A percentile compares a stretch with the other conserved stretches of the same genome.
Conservation (phyloP, 2,888 invertebrate species). For the Troides helena region DNA sequence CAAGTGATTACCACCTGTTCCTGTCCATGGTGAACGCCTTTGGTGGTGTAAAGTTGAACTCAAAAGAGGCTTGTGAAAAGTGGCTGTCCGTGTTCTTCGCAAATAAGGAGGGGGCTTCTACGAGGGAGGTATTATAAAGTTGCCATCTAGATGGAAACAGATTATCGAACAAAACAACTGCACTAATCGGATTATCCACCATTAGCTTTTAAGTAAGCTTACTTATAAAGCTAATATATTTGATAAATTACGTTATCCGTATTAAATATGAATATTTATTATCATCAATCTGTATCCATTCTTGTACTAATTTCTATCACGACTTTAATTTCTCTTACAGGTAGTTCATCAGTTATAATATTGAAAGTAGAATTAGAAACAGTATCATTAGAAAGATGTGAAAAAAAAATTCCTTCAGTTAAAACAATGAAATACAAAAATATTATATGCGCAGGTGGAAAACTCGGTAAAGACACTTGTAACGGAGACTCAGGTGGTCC, state of each 20-base stretch:
- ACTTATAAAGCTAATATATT: background rate
- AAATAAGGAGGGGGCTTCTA: too few relatives aligned
- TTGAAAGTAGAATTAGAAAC: constrained; percentile 64
- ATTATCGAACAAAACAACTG: too few relatives aligned
- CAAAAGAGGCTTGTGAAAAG: too few relatives aligned
- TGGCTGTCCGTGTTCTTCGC: too few relatives aligned
- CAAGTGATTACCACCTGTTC: too few relatives aligned
- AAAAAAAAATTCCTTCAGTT: constrained; percentile 46
- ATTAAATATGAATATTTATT: background rate
- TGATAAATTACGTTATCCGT: background rate
- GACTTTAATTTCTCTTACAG: constrained; percentile 35
- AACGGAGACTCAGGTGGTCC: constrained; percentile 83
- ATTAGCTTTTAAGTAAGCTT: background rate
- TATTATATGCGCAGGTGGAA: constrained; percentile 80
- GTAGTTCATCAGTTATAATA: constrained; percentile 36
- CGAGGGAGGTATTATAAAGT: too few relatives aligned
- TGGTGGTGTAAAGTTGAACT: too few relatives aligned
- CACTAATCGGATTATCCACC: background rate
- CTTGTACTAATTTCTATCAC: background rate
- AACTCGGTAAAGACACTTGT: constrained; percentile 75
- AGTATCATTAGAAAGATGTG: constrained; percentile 43
- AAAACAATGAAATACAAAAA: constrained; percentile 33
- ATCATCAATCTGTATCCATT: background rate
- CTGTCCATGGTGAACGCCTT: too few relatives aligned
- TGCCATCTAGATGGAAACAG: too few relatives aligned